Evolutionary conservation across 2,888 invertebrate genomes (phyloP), one percentile per base, ranked within the genome.

Genomic region (Rhodophaea formosa): DNA sequence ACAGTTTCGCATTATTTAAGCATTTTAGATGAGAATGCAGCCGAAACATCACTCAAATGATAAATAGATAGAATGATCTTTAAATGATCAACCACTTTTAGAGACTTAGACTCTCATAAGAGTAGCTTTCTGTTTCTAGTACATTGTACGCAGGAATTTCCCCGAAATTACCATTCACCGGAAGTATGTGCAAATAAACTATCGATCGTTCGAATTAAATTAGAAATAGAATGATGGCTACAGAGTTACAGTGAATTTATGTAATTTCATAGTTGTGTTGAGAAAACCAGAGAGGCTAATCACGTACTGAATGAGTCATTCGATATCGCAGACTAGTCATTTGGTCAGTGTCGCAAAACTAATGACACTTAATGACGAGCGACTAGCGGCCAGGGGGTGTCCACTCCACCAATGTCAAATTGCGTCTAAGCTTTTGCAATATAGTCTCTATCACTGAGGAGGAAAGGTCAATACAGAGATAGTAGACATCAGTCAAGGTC

Each of bases 311-410:
- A 88, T 88, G 89, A 88, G 88, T 89, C 90, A 91, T 88, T 80
- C 82, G 89, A 91, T 89, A 88, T 86, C 74, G 77, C 83, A 82
- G 88, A 80, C 86, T 81, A 87, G 89, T 89, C 88, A 88, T 89
- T 89, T 88, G 90, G 90, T 89, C 88, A 89, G 86, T 86, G 89
- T 91, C 89, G 90, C 90, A 88, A 89, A 90, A 89, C 89, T 91
- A 91, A 91, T 90, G 89, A 88, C 88, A 90, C 88, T 86, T 90
- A 91, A 91, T 91, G 89, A 88, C 83, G 82, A 78, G 82, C 74
- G 80, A 72, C 79, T 76, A 80, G 75, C 78, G 79, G 81, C 74
- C 77, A 77, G 81, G 79, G 88, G 84, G 80, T 75, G 77, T 69
- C 64, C 64, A 67, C 63, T 58, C 62, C 54, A 62, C 73, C 71